These are phyloP conservation scores for Entelurus aequoreus DNA, from an alignment of 2,113 vertebrate genomes.

Conservation along the genomic window DNA sequence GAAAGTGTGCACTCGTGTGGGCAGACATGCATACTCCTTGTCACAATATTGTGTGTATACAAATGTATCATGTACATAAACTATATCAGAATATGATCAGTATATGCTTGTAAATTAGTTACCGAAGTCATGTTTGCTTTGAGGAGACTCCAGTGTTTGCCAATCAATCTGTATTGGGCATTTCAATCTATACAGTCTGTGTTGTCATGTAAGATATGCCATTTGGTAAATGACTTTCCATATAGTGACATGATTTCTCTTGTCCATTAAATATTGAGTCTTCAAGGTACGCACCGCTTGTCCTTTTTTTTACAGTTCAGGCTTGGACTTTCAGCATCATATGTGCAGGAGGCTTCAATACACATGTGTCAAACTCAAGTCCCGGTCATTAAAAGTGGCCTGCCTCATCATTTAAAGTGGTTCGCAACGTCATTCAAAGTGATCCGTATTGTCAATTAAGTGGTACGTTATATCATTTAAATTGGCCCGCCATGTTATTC, in stretches of 20 bases:
- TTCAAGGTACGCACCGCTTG: conserved; percentile 48
- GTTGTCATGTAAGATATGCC: conserved; percentile 82
- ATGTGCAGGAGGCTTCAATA: too few relatives aligned
- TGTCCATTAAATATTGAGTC: conserved; percentile 79
- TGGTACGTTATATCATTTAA: too few relatives aligned
- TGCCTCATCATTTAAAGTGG: too few relatives aligned
- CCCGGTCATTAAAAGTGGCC: too few relatives aligned
- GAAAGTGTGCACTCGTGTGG: conserved; percentile 25
- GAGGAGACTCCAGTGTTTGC: conserved; percentile 78
- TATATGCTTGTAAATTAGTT: conserved; percentile 86
- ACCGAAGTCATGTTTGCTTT: conserved; percentile 77
- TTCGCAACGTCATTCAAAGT: too few relatives aligned
- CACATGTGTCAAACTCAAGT: too few relatives aligned
- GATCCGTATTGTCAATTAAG: too few relatives aligned
- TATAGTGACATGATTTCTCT: conserved; percentile 75
- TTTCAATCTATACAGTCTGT: conserved; percentile 76
- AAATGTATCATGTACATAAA: conserved; percentile 76
- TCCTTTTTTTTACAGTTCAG: conserved; percentile 31
- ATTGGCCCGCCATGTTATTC: too few relatives aligned
- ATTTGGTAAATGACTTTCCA: conserved; percentile 74
- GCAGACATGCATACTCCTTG: conserved; percentile 52
- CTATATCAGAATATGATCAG: conserved; percentile 78
- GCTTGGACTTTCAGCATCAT: too few relatives aligned
- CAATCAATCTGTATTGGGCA: conserved; percentile 75
- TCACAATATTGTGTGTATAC: conserved; percentile 76